Conservation (phyloP, 2,888 invertebrate species). For the Strigamia crassipes region DNA sequence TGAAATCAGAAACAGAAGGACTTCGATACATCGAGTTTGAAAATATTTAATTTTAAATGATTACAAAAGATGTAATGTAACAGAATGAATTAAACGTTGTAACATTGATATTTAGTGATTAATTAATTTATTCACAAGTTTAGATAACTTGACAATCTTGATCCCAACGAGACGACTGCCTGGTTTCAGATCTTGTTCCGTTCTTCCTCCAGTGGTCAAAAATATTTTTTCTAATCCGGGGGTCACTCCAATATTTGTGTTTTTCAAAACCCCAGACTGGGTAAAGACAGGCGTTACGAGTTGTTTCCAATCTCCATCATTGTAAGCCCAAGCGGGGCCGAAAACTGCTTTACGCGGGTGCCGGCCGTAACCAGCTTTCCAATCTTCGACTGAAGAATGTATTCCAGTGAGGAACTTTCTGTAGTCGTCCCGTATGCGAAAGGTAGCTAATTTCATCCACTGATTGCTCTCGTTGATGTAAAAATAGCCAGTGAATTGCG, state of each 20-base stretch:
- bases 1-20: not conserved
- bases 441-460: not conserved
- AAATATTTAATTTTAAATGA: not conserved
- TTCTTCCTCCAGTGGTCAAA: not conserved
- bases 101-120: not conserved
- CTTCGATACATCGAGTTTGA: not conserved
- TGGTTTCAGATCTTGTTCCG: not conserved
- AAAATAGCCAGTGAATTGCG: not conserved
- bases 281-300: not conserved
- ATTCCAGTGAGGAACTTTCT: not conserved
- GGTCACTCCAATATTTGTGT: not conserved
- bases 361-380: not conserved
- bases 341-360: not conserved
- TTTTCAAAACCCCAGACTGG: not conserved
- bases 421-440: not conserved
- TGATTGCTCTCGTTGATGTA: conserved; percentile 13
- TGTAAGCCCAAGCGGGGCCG: not conserved
- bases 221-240: not conserved
- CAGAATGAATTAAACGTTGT: not conserved
- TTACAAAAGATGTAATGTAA: not conserved
- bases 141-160: not conserved
- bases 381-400: conserved; percentile 11
- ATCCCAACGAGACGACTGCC: not conserved
- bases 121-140: not conserved
- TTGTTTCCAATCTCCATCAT: not conserved